Evolutionary conservation across 2,113 vertebrate genomes (phyloP), one percentile per base, ranked within the genome.

Genomic region (Mesocricetus auratus): DNA sequence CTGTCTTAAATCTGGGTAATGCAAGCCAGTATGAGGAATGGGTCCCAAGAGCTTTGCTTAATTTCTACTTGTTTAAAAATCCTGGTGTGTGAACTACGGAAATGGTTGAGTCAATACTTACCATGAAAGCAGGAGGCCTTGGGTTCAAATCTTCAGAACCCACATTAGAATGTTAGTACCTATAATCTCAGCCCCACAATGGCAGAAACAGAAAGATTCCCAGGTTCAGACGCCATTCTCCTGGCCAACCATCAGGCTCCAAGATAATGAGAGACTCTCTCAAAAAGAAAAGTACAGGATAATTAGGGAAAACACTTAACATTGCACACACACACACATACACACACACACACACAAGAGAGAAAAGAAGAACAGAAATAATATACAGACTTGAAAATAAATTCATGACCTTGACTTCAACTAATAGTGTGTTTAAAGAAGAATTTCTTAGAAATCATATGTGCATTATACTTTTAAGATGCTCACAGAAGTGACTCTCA

Each of bases 391-490:
- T 83, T 17, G 56, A 12, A 0, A 83, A 68, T 62, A 92, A 33
- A 95, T 47, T 81, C 15, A 71, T 29, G 9, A 58, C 12, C 17
- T 33, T 86, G 58, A 83, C 73, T 93, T 36, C 6, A 91, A 22
- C 45, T 74, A 64, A 81, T 36, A 45, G 4, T 58, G 5, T 31
- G 11, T 24, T 86, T 92, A 50, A 69, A 86, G 8, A 90, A 74
- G 17, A 89, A 7, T 75, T 71, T 56, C 53, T 86, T 60, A 68
- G 36, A 5, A 95, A 92, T 90, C 74, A 58, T 42, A 88, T 12
- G 36, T 47, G 45, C 10, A 62, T 66, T 89, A 11, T 62, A 50
- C 86, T 77, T 96, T 89, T 73, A 89, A 96, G 47, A 78, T 74
- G 78, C 11, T 82, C 24, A 17, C 26, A 4, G 47, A 96, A 83